Percentiles rank a stretch among this genome's conserved stretches.
phyloP scores from a whole-genome alignment of 1,140 invertebrate species.

The Nephotettix cincticeps region DNA sequence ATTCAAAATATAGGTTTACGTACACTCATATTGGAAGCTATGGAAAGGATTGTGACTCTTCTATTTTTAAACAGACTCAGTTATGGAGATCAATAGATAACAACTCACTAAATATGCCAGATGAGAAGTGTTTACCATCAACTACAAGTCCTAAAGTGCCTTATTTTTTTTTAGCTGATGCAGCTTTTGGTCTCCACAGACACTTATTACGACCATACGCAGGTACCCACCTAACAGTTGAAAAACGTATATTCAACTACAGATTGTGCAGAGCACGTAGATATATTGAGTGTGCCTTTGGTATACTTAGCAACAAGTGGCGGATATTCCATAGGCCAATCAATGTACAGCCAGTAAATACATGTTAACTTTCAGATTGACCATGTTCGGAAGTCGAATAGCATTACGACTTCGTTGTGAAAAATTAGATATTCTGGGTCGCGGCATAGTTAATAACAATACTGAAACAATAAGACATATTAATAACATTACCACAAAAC shows the following conservation, averaged over 20 bases:
- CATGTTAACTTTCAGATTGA: too few relatives aligned
- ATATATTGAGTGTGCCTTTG: slow-evolving; percentile 42
- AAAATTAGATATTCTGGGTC: too few relatives aligned
- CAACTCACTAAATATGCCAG: slow-evolving; percentile 34
- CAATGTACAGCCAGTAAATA: too few relatives aligned
- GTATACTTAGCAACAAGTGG: slow-evolving; percentile 40
- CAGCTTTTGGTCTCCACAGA: slow-evolving; percentile 43
- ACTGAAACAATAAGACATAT: too few relatives aligned
- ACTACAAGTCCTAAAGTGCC: slow-evolving; percentile 35
- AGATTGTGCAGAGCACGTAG: slow-evolving; percentile 38
- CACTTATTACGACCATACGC: slow-evolving; percentile 42
- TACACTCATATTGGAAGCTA: slow-evolving; percentile 44
- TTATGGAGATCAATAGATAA: slow-evolving; percentile 39
- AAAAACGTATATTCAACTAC: slow-evolving; percentile 48
- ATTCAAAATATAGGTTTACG: slow-evolving; percentile 45
- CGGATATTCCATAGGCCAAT: slow-evolving; percentile 41
- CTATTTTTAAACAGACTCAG: slow-evolving; percentile 43
- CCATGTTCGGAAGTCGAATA: too few relatives aligned
- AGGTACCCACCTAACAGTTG: slow-evolving; percentile 17
- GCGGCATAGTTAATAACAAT: too few relatives aligned
- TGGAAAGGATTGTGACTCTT: slow-evolving; percentile 46
- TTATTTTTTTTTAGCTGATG: slow-evolving; percentile 41
- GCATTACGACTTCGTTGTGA: too few relatives aligned
- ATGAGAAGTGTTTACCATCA: slow-evolving; percentile 35
- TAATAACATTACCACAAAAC: too few relatives aligned